Percentiles rank a stretch among this genome's conserved stretches.
Evolutionary conservation across 2,888 invertebrate genomes (phyloP).

Genomic region (Belgica antarctica): DNA sequence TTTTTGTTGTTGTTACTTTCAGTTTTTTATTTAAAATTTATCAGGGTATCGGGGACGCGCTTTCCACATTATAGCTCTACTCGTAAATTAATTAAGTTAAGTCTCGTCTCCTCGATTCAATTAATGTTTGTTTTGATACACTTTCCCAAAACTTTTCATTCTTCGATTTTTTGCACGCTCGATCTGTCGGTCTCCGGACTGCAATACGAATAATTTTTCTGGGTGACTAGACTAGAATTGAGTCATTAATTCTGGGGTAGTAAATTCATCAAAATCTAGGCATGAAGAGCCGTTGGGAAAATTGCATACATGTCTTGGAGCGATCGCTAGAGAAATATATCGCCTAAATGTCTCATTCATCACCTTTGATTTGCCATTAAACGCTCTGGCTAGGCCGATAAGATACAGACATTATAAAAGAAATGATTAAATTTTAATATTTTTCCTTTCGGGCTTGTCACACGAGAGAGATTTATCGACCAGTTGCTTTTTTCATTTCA

Average conservation of each 20-base stretch:
- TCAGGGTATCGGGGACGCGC: background rate
- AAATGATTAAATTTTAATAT: background rate
- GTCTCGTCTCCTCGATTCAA: background rate
- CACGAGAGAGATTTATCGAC: conserved; percentile 38
- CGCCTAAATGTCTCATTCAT: conserved; percentile 38
- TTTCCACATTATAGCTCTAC: background rate
- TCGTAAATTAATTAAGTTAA: conserved; percentile 9
- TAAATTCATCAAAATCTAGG: background rate
- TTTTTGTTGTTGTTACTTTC: background rate
- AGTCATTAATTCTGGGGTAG: no score
- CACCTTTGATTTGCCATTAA: conserved; percentile 39
- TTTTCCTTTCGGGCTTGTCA: background rate
- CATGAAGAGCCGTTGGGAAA: background rate
- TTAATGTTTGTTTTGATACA: background rate
- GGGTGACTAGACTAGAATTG: no score
- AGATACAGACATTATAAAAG: background rate
- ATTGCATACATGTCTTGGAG: background rate
- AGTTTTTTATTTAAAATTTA: background rate
- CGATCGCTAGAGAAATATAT: conserved; percentile 32
- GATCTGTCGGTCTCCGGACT: no score
- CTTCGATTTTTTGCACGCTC: no score
- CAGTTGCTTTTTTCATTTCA: conserved; percentile 25
- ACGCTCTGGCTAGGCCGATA: background rate
- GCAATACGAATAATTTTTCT: no score
- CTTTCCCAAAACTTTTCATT: background rate